phyloP scores from a whole-genome alignment of 2,113 vertebrate genomes.

The Delphinus delphis region DNA sequence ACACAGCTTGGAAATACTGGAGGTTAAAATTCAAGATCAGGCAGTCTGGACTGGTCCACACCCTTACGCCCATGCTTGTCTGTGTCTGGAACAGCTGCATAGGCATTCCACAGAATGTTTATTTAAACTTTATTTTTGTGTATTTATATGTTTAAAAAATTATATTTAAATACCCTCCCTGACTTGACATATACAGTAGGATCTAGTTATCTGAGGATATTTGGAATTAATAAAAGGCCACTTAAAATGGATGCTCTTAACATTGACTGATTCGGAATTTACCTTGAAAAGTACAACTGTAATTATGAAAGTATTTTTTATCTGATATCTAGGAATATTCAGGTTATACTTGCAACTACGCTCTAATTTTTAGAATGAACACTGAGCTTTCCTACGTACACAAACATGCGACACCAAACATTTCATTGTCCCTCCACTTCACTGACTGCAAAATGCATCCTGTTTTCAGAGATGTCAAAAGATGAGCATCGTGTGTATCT shows the following conservation, averaged over 20 bases:
- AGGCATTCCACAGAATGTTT: neutral
- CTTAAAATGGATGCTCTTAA: neutral
- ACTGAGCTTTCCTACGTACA: neutral
- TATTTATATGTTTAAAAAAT: neutral
- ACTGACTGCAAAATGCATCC: neutral
- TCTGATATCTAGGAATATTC: conserved; percentile 1
- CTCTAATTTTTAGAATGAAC: neutral
- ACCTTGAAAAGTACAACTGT: conserved; percentile 1
- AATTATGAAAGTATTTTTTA: neutral
- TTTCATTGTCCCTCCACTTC: neutral
- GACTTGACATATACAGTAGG: neutral
- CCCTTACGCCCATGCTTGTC: neutral
- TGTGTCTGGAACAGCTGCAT: neutral
- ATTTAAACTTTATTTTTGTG: neutral
- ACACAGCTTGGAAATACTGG: neutral
- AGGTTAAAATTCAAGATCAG: neutral
- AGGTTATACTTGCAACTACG: neutral
- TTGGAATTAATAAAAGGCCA: neutral
- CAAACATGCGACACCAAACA: neutral
- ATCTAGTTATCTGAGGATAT: neutral
- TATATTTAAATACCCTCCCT: neutral
- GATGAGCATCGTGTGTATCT: neutral
- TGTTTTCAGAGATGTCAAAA: conserved; percentile 32
- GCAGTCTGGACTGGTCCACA: neutral
- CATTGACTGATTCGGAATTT: neutral